Evolutionary conservation across 2,797 vertebrate genomes (phyloP).

Genomic region (Gallirallus australis): DNA sequence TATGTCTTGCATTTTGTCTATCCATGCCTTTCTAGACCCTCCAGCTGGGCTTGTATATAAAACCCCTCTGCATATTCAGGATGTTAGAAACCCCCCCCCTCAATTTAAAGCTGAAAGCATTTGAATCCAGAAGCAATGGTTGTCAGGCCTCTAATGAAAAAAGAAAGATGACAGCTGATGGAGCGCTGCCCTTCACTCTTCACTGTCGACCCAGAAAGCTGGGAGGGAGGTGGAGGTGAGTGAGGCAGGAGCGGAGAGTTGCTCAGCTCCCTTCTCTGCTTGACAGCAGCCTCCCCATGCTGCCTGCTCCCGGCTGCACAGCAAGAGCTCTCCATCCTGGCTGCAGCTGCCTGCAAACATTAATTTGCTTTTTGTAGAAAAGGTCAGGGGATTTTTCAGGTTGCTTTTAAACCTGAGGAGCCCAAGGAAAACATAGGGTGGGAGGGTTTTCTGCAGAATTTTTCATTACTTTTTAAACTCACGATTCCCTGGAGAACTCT

Average conservation of each 20-base stretch:
- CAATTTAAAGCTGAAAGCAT: background rate
- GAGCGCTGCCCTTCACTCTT: background rate
- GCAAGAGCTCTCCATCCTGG: background rate
- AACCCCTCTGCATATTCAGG: background rate
- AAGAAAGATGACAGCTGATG: background rate
- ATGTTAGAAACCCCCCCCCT: background rate
- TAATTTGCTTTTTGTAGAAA: background rate
- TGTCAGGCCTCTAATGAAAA: background rate
- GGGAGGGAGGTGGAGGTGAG: background rate
- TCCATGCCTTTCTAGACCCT: background rate
- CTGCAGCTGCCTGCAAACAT: background rate
- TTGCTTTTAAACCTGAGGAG: background rate
- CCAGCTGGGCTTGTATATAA: background rate
- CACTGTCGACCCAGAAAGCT: rapidly evolving
- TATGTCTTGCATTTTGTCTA: background rate
- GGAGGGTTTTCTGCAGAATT: background rate
- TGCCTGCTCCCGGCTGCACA: background rate
- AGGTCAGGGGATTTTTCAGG: background rate
- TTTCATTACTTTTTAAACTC: background rate
- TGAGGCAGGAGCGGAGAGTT: background rate
- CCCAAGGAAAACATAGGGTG: background rate
- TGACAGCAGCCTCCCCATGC: background rate
- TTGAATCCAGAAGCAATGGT: background rate
- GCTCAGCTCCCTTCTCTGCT: background rate
- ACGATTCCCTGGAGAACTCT: background rate